These are phyloP conservation scores for Stratiomys singularior DNA, from an alignment of 2,888 invertebrate genomes.

Conservation along the genomic window DNA sequence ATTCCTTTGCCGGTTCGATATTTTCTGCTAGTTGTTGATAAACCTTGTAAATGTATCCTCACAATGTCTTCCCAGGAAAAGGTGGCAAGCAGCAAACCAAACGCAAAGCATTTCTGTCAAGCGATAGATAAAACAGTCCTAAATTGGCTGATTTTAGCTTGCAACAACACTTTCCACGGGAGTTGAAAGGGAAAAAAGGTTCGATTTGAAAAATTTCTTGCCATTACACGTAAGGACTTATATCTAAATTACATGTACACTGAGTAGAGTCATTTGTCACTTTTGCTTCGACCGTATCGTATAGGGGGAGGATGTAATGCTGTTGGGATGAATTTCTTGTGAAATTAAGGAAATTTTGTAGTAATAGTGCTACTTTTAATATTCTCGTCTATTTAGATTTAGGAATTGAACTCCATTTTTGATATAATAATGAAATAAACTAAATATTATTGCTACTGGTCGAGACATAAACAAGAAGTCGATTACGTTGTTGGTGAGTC, in stretches of 20 bases:
- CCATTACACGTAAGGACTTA: slow-evolving; percentile 54
- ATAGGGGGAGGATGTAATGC: not conserved
- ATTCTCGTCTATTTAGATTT: too few species aligned
- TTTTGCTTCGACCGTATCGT: slow-evolving; percentile 35
- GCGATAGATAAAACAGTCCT: slow-evolving; percentile 39
- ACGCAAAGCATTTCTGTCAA: slow-evolving; percentile 18
- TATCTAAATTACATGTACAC: slow-evolving; percentile 57
- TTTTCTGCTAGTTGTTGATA: not conserved
- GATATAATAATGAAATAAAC: too few species aligned
- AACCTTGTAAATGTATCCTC: slow-evolving; percentile 9
- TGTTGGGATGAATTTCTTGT: too few species aligned
- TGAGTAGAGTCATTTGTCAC: slow-evolving; percentile 56
- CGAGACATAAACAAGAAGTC: too few species aligned
- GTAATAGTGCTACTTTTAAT: too few species aligned
- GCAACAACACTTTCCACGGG: slow-evolving; percentile 27
- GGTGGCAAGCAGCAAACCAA: slow-evolving; percentile 14
- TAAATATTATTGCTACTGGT: too few species aligned
- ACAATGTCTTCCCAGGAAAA: not conserved
- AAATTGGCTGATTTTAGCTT: slow-evolving; percentile 39
- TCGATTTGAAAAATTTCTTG: slow-evolving; percentile 55
- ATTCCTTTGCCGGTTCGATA: too few species aligned
- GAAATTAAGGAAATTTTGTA: too few species aligned
- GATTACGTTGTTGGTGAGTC: too few species aligned
- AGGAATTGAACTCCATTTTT: too few species aligned
- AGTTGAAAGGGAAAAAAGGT: slow-evolving; percentile 22